A percentile compares a stretch with the other conserved stretches of the same genome.
phyloP scores from a whole-genome alignment of 2,888 invertebrate genomes.

The Timema cristinae region DNA sequence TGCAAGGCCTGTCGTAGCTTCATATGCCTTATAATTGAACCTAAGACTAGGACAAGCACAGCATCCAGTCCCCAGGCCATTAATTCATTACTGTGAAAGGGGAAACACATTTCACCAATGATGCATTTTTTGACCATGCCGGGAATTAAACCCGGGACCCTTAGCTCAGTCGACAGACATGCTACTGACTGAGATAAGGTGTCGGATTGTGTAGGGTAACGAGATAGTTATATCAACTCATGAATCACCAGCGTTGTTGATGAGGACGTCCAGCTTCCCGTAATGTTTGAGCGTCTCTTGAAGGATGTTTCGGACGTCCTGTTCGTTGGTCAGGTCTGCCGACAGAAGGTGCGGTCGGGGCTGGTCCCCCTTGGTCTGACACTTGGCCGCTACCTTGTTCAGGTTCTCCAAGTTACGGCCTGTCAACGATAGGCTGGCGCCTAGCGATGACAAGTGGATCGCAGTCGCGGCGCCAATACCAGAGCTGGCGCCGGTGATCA shows the following conservation, averaged over 20 bases:
- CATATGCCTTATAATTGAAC: too few species aligned
- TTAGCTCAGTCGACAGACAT: too few species aligned
- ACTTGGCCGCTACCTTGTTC: constrained; percentile 56
- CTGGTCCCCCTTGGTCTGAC: constrained; percentile 40
- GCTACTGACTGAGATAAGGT: too few species aligned
- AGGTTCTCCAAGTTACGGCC: constrained; percentile 69
- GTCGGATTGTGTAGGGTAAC: too few species aligned
- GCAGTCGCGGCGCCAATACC: constrained; percentile 84
- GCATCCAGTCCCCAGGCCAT: too few species aligned
- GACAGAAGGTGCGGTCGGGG: constrained; percentile 56
- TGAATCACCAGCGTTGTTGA: constrained; percentile 78
- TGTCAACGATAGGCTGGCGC: constrained; percentile 67
- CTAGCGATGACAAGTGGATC: constrained; percentile 67
- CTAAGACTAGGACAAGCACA: too few species aligned
- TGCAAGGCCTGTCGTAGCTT: too few species aligned
- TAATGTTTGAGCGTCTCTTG: constrained; percentile 68
- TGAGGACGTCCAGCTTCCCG: constrained; percentile 73
- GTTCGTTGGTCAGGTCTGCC: constrained; percentile 71
- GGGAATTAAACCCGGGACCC: too few species aligned
- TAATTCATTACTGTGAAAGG: too few species aligned
- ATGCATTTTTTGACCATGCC: too few species aligned
- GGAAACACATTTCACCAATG: too few species aligned
- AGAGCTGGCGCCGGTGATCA: constrained; percentile 78
- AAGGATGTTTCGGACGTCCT: constrained; percentile 66
- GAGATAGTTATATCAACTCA: too few species aligned